These are phyloP conservation scores for Ernsta delagoae DNA, from an alignment of 2,888 invertebrate genomes.

Conservation along the genomic window DNA sequence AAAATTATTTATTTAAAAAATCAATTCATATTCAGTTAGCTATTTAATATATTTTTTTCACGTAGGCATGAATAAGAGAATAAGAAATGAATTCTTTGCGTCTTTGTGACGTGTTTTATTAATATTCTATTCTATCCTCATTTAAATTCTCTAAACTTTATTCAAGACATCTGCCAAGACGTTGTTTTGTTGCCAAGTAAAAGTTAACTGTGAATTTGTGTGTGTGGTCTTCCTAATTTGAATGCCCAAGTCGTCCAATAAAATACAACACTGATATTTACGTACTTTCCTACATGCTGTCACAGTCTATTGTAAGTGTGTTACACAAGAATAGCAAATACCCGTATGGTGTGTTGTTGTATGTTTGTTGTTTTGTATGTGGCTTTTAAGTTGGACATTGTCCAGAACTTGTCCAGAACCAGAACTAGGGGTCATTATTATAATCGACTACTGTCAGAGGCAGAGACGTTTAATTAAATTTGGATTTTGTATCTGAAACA, in stretches of 20 bases:
- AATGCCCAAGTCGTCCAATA: conserved; percentile 1
- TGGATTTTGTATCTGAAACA: too few species aligned
- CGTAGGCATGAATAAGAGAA: neutral
- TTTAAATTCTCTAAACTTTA: conserved; percentile 5
- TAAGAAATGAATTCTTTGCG: neutral
- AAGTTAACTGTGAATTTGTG: conserved; percentile 1
- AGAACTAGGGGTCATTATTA: too few species aligned
- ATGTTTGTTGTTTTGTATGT: too few species aligned
- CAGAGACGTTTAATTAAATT: too few species aligned
- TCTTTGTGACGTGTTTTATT: conserved; percentile 1
- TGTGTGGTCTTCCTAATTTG: conserved; percentile 14
- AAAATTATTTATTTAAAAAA: neutral
- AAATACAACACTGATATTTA: neutral
- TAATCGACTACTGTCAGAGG: too few species aligned
- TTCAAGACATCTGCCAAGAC: conserved; percentile 14
- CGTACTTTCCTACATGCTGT: neutral
- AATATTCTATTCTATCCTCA: conserved; percentile 3
- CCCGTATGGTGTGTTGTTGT: too few species aligned
- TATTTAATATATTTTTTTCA: too few species aligned
- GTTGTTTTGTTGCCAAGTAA: conserved; percentile 9
- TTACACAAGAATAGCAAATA: neutral
- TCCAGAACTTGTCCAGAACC: too few species aligned
- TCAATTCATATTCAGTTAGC: neutral
- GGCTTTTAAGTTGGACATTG: too few species aligned
- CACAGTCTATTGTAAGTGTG: neutral